Base-by-base conservation (phyloP, 2,888 invertebrate species). In the Drosophila kuntzei region DNA sequence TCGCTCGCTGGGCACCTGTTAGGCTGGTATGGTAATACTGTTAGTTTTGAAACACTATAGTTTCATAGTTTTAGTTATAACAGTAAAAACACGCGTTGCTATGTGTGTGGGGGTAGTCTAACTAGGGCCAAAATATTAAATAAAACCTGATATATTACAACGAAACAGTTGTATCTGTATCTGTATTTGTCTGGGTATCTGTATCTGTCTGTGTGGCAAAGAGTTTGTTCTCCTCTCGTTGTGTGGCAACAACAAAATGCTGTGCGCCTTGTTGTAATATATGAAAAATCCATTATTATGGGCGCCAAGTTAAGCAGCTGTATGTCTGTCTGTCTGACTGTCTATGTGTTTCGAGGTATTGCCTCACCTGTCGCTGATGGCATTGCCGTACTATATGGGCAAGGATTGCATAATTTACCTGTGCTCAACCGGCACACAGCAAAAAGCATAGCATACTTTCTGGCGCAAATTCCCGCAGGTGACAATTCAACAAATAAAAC, bases 371-470 rank as follows among this genome's bases (percentile, higher is more conserved):
- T 76, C 86, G 86, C 79, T 79, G 59, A 11, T 72, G 79, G 78
- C 72, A 76, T 27, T 68, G 73, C 83, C 78, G 64, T 66, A 61
- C 79, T 78, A 66, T 79, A 58, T 50, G 73, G 83, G 75, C 90
- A 89, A 89, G 87, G 91, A 91, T 91, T 91, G 91, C 91, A 91
- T 91, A 91, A 91, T 91, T 91, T 91, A 91, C 91, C 91, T 91
- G 91, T 82, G 82, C 77, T 54, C 80, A 91, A 83, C 90, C 90
- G 91, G 91, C 76, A 72, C 68, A 9, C 91, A 91, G 91, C 62
- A 80, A 85, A 64, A 86, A 63, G 14, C 27, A 57, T 63, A 66
- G 80, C 82, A 36, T 46, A 6, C 67, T 71, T 71, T 49, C 27
- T 43, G 59, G 63, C 73, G 64, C 64, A 39, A 34, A 46, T 70